Base-by-base conservation (phyloP, 1,140 invertebrate genomes). In the Anthonomus grandis region DNA sequence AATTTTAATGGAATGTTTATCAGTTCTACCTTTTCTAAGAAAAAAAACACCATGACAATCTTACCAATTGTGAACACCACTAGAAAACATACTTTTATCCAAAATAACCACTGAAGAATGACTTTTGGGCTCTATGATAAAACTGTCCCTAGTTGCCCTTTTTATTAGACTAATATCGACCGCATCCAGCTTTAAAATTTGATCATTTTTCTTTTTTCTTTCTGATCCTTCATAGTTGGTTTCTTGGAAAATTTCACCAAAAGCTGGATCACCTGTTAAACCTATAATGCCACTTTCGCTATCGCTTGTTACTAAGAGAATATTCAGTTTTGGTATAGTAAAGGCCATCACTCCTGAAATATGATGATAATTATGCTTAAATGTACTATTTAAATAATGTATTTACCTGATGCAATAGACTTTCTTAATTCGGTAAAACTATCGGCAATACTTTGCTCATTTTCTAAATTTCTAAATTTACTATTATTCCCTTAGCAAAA, bases 1-100 rank as follows among this genome's bases (percentile, higher is more conserved):
- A 89, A 74, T 64, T 81, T 76, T 18, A 89, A 64, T 8, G 81
- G 77, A 62, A 86, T 82, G 62, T 79, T 78, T 3, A 73, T 64
- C 57, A 66, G 69, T 62, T 72, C 70, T 56, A 71, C 75, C 52
- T 66, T 62, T 64, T 62, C 77, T 82, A 68, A 53, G 73, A 74
- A 22, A 1, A n/a, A n/a, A n/a, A n/a, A n/a, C n/a, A n/a, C n/a
- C n/a, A n/a, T n/a, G n/a, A n/a, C n/a, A n/a, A n/a, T n/a, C n/a
- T n/a, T n/a, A n/a, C n/a, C n/a, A n/a, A n/a, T n/a, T n/a, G n/a
- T n/a, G n/a, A n/a, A n/a, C n/a, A n/a, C n/a, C n/a, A 57, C 52
- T 41, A 39, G 60, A 34, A 54, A n/a, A 51, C 57, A 60, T 69
- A 74, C 71, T 66, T 67, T 72, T 71, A 59, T 71, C 61, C 13